Conservation (phyloP, 1,140 invertebrate species). For the Nasonia giraulti region DNA sequence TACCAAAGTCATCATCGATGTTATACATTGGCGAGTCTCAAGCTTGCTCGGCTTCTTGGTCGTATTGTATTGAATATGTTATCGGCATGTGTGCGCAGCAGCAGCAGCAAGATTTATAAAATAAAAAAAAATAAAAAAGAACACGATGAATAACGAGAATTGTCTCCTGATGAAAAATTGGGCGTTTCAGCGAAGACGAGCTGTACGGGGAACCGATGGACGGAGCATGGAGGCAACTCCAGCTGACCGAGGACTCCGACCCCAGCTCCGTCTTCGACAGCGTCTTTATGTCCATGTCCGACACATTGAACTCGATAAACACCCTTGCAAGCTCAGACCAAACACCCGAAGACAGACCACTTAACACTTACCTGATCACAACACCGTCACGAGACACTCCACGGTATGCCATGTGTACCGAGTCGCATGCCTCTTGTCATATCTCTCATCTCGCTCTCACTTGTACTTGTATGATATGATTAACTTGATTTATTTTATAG, state of each 20-base stretch:
- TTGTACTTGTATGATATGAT: neutral
- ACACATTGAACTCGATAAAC: slow-evolving; percentile 74
- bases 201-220: slow-evolving; percentile 59
- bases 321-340: slow-evolving; percentile 72
- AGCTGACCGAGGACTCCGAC: slow-evolving; percentile 67
- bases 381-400: slow-evolving; percentile 70
- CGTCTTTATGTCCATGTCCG: slow-evolving; percentile 73
- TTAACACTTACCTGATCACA: slow-evolving; percentile 68
- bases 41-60: neutral
- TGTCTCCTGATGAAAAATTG: slow-evolving; percentile 53
- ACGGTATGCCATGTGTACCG: slow-evolving; percentile 66
- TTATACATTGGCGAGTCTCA: neutral
- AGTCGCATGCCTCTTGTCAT: slow-evolving; percentile 43
- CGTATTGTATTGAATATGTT: neutral
- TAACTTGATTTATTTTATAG: neutral
- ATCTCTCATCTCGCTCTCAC: neutral
- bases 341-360: slow-evolving; percentile 73
- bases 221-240: slow-evolving; percentile 64
- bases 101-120: neutral
- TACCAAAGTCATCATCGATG: neutral
- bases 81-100: neutral
- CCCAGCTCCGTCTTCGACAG: slow-evolving; percentile 72
- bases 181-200: slow-evolving; percentile 69
- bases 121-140: neutral
- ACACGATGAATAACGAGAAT: neutral